Evolutionary conservation across 1,140 invertebrate species (phyloP).

Genomic region (Wiebesia pumilae): DNA sequence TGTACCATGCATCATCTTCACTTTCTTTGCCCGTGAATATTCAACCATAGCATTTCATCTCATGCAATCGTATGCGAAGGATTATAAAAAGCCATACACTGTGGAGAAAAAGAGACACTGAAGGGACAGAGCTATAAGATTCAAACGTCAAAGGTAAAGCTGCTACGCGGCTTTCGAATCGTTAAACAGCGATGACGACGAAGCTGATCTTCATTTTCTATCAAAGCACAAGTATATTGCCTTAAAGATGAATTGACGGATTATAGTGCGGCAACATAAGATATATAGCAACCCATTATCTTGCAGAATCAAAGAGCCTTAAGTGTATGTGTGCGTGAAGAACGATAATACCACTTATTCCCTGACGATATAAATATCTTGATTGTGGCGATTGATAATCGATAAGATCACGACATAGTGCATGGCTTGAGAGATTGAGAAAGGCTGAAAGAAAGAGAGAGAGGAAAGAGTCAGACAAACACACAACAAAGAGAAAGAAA

Average conservation of each 20-base stretch:
- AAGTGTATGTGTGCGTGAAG: conserved; percentile 8
- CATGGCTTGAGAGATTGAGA: not conserved
- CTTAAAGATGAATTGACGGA: conserved; percentile 62
- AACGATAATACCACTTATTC: conserved; percentile 37
- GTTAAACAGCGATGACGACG: not conserved
- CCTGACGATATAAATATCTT: conserved; percentile 38
- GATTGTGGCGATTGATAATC: conserved; percentile 29
- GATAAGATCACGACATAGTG: conserved; percentile 33
- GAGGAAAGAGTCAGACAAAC: not conserved
- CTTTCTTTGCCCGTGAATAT: not conserved
- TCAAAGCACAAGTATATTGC: conserved; percentile 13
- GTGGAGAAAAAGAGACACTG: not conserved
- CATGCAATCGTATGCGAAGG: conserved; percentile 58
- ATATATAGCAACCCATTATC: conserved; percentile 25
- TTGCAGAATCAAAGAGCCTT: conserved; percentile 29
- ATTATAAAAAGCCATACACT: conserved; percentile 3
- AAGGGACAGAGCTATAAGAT: too few relatives aligned
- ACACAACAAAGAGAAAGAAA: not conserved
- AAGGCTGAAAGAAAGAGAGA: not conserved
- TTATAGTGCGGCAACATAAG: conserved; percentile 59
- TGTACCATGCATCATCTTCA: conserved; percentile 38
- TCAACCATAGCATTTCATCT: not conserved
- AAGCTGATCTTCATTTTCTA: conserved; percentile 32
- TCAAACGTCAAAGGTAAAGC: not conserved
- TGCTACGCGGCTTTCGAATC: not conserved